These are phyloP conservation scores for Podotricha telesiphe DNA, from an alignment of 2,888 invertebrate genomes.

Conservation along the genomic window DNA sequence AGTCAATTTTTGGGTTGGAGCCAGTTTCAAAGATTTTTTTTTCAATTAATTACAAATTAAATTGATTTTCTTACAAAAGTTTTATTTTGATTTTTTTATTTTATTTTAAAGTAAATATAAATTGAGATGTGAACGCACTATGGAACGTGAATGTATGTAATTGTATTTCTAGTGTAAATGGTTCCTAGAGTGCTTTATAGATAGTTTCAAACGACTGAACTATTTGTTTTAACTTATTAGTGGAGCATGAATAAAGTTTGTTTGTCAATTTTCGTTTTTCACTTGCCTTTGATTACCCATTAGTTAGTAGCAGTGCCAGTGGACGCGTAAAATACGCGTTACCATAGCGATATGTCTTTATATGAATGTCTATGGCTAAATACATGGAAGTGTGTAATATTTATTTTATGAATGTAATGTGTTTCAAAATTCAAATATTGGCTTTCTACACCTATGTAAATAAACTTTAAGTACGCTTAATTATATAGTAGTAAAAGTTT, in stretches of 20 bases:
- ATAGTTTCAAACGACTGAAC: constrained; percentile 22
- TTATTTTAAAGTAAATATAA: neutral
- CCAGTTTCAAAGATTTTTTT: too few species aligned
- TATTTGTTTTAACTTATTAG: constrained; percentile 59
- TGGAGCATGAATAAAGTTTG: constrained; percentile 64
- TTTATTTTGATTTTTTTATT: neutral
- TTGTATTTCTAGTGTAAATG: constrained; percentile 1
- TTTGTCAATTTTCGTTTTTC: constrained; percentile 57
- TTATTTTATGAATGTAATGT: too few species aligned
- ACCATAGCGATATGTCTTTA: too few species aligned
- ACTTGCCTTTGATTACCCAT: constrained; percentile 8
- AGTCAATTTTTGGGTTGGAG: too few species aligned
- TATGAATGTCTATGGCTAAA: neutral
- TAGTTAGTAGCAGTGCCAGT: neutral
- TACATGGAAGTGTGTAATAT: too few species aligned
- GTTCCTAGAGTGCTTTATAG: constrained; percentile 23
- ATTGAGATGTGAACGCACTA: neutral
- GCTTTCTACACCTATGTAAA: too few species aligned
- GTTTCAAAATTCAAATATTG: too few species aligned
- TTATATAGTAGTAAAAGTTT: too few species aligned
- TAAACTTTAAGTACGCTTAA: too few species aligned
- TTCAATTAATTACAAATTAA: too few species aligned
- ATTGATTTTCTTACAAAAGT: too few species aligned
- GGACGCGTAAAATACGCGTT: neutral
- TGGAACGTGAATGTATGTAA: neutral